Evolutionary conservation across 2,113 vertebrate species (phyloP).

Genomic region (Pyrgilauda ruficollis): DNA sequence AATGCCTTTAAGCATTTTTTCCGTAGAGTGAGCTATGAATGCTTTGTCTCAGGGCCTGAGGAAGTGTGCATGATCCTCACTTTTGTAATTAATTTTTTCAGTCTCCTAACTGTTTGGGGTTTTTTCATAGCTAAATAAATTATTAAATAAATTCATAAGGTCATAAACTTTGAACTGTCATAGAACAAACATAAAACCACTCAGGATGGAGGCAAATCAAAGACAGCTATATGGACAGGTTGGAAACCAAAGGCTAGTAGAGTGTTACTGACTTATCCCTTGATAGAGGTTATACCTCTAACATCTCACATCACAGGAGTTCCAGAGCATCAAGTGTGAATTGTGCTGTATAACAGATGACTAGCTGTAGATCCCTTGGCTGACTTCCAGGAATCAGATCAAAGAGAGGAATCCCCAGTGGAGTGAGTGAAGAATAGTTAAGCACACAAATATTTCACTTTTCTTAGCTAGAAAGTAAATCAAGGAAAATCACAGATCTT

Average conservation of each 20-base stretch:
- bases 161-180: background rate
- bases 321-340: background rate
- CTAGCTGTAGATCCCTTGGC: background rate
- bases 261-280: background rate
- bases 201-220: background rate
- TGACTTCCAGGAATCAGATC: background rate
- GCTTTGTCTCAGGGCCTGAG: background rate
- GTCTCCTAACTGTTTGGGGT: background rate
- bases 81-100: background rate
- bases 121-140: background rate
- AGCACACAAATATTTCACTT: background rate
- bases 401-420: background rate
- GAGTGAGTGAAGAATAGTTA: background rate
- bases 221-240: background rate
- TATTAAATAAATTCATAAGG: background rate
- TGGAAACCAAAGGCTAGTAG: background rate
- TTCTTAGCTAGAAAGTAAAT: background rate
- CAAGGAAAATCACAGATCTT: background rate
- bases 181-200: background rate
- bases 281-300: background rate
- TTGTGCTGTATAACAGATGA: background rate
- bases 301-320: background rate
- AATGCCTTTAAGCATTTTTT: conserved; percentile 11
- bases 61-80: background rate
- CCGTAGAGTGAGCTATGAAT: background rate